Evolutionary conservation across 2,888 invertebrate species (phyloP).

Genomic region (Lepidocyrtoides sp.): DNA sequence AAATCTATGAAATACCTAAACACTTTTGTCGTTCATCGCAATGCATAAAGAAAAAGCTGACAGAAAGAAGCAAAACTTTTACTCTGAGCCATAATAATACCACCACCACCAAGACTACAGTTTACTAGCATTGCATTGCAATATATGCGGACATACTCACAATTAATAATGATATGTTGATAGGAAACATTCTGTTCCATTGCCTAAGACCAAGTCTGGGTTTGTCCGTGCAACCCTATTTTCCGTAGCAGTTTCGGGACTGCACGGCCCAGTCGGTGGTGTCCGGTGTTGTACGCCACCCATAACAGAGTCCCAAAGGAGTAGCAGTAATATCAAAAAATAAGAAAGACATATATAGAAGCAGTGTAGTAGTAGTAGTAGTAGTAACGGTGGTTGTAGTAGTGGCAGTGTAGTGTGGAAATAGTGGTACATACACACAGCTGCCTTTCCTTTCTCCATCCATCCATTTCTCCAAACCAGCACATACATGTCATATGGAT

Average conservation of each 20-base stretch:
- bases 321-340: conserved; percentile 2
- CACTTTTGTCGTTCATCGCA: conserved; percentile 25
- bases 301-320: conserved; percentile 65
- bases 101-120: not conserved
- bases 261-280: conserved; percentile 50
- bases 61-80: conserved; percentile 46
- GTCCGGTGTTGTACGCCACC: conserved; percentile 64
- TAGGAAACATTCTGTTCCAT: not conserved
- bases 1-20: conserved; percentile 53
- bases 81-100: conserved; percentile 12
- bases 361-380: not conserved
- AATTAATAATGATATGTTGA: not conserved
- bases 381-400: too few relatives aligned
- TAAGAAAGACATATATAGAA: not conserved
- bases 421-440: conserved; percentile 25
- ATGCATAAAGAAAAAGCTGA: not conserved
- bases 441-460: conserved; percentile 31
- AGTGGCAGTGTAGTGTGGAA: conserved; percentile 38
- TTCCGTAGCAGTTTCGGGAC: conserved; percentile 59
- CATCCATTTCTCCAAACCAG: too few relatives aligned
- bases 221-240: conserved; percentile 61
- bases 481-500: not conserved
- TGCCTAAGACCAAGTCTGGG: conserved; percentile 59
- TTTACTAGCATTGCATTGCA: not conserved
- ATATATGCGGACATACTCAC: not conserved